These are phyloP conservation scores for Lepidotrigona ventralis DNA, from an alignment of 1,140 invertebrate species.

Conservation along the genomic window DNA sequence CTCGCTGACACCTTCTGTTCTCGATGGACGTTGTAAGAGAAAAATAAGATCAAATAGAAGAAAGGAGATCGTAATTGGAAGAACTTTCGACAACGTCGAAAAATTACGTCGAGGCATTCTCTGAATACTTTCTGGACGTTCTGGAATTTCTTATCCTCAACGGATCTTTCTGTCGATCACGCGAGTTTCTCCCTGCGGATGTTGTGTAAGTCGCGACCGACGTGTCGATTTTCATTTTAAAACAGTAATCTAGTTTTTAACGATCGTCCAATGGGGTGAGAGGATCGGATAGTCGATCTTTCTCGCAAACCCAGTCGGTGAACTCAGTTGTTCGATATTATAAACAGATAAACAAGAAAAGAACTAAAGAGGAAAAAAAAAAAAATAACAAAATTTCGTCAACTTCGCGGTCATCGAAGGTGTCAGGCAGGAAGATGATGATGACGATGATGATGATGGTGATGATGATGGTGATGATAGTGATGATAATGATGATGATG, in stretches of 20 bases:
- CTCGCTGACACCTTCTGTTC: conserved; percentile 1
- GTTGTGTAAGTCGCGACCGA: conserved; percentile 19
- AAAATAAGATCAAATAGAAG: neutral
- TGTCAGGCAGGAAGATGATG: neutral
- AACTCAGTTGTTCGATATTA: conserved; percentile 68
- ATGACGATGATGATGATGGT: neutral
- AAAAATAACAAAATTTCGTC: conserved; percentile 37
- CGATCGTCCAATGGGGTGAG: conserved; percentile 65
- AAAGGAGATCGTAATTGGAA: neutral
- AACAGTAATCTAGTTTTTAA: conserved; percentile 62
- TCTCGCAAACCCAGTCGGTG: conserved; percentile 58
- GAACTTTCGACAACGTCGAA: neutral
- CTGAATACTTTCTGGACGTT: neutral
- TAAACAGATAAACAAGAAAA: conserved; percentile 15
- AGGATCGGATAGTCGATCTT: conserved; percentile 62
- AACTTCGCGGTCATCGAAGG: conserved; percentile 56
- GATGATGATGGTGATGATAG: neutral
- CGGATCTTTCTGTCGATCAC: neutral
- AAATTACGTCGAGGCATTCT: neutral
- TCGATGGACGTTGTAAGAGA: conserved; percentile 2
- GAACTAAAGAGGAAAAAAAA: conserved; percentile 16
- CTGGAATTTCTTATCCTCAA: neutral
- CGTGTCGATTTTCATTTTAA: conserved; percentile 55
- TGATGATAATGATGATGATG: neutral
- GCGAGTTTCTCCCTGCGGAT: neutral